Conservation (phyloP, 2,888 invertebrate species). For the Odontomyia ornata region DNA sequence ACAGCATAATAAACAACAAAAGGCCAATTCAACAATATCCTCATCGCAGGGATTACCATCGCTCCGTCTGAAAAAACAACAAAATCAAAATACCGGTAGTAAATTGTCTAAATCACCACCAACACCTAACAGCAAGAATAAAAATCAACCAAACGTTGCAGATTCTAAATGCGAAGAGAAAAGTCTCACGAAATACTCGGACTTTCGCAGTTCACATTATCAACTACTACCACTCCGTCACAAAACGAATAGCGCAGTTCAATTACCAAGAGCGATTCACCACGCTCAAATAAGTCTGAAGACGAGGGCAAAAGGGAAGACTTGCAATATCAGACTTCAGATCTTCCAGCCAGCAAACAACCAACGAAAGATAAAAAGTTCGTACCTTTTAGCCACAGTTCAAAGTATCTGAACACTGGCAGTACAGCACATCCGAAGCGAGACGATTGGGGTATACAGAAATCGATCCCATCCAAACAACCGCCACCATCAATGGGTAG, state of each 20-base stretch:
- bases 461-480: constrained; percentile 52
- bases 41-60: too few species aligned
- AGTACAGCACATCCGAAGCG: constrained; percentile 53
- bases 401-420: constrained; percentile 50
- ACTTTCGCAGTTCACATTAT: constrained; percentile 52
- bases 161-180: too few species aligned
- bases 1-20: too few species aligned
- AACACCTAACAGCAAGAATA: too few species aligned
- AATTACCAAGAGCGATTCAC: constrained; percentile 7
- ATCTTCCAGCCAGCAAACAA: constrained; percentile 53
- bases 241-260: not conserved
- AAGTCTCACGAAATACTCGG: too few species aligned
- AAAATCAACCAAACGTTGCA: too few species aligned
- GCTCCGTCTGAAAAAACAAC: too few species aligned
- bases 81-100: too few species aligned
- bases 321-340: constrained; percentile 74
- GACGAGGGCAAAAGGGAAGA: constrained; percentile 79
- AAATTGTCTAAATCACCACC: too few species aligned
- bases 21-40: too few species aligned
- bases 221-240: too few species aligned
- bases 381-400: constrained; percentile 53
- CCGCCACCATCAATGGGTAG: constrained; percentile 50
- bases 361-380: constrained; percentile 58
- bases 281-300: constrained; percentile 26
- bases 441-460: constrained; percentile 53